Conservation (phyloP, 2,113 vertebrate genomes). For the Chamaetylas fuelleborni region DNA sequence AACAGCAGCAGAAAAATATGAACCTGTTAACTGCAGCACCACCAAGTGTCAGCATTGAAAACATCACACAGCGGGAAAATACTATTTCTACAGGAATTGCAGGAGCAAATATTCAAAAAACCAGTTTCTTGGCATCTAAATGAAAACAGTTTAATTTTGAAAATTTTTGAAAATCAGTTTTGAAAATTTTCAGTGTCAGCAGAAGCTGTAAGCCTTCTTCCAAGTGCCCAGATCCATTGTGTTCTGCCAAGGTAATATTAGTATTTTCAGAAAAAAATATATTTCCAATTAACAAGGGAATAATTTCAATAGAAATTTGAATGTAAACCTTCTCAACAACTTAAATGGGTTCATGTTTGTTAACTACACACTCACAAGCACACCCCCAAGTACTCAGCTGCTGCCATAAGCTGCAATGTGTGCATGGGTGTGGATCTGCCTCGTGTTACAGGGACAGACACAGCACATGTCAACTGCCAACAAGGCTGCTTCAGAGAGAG, state of each 20-base stretch:
- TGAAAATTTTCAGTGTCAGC: neutral
- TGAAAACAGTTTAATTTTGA: neutral
- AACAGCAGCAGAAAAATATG: neutral
- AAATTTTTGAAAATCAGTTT: neutral
- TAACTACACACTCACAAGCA: neutral
- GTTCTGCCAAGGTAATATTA: neutral
- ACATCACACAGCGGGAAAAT: neutral
- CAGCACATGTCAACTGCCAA: neutral
- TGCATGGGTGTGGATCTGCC: neutral
- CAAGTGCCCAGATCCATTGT: neutral
- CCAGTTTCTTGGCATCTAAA: neutral
- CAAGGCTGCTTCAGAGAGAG: neutral
- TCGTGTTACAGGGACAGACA: neutral
- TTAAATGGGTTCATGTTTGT: neutral
- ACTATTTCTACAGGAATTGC: rapidly evolving
- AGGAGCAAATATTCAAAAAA: neutral
- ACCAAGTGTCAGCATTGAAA: slow-evolving; percentile 68
- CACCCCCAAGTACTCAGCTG: neutral
- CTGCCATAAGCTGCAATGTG: rapidly evolving
- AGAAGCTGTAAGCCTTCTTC: neutral
- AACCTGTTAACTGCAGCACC: slow-evolving; percentile 71
- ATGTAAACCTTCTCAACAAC: neutral
- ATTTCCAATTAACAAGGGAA: neutral
- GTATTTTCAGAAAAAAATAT: neutral
- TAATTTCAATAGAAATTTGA: neutral